Evolutionary conservation across 2,888 invertebrate species (phyloP).

Genomic region (Melinaea marsaeus): DNA sequence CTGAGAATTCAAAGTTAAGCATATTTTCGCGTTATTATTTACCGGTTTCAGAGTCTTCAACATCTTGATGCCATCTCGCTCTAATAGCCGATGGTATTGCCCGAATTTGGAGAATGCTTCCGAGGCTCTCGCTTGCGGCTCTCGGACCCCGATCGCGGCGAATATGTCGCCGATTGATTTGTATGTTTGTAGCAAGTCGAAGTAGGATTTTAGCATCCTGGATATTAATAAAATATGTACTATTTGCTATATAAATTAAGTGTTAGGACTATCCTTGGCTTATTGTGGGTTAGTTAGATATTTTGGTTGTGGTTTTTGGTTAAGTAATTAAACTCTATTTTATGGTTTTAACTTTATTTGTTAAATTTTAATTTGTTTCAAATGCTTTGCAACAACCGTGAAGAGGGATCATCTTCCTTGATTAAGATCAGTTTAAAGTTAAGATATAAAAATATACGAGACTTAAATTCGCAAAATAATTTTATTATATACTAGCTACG

Average conservation of each 20-base stretch:
- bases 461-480: too few relatives aligned
- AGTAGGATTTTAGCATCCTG: constrained; percentile 86
- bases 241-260: not conserved
- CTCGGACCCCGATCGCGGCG: constrained; percentile 94
- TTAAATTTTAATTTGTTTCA: too few relatives aligned
- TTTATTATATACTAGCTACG: too few relatives aligned
- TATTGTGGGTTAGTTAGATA: too few relatives aligned
- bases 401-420: too few relatives aligned
- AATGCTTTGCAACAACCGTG: too few relatives aligned
- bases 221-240: constrained; percentile 24
- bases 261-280: not conserved
- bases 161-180: constrained; percentile 96
- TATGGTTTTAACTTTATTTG: too few relatives aligned
- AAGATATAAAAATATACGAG: too few relatives aligned
- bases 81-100: constrained; percentile 94
- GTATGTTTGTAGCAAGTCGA: constrained; percentile 92
- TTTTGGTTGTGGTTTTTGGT: too few relatives aligned
- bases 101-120: constrained; percentile 97
- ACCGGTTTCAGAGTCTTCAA: constrained; percentile 95
- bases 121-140: constrained; percentile 96
- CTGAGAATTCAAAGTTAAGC: too few relatives aligned
- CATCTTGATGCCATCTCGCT: constrained; percentile 93
- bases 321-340: too few relatives aligned
- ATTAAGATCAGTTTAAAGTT: too few relatives aligned
- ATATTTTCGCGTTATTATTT: constrained; percentile 34